Evolutionary conservation across 1,140 invertebrate genomes (phyloP), one percentile per base, ranked within the genome.

Genomic region (Scaptomyza pallida): DNA sequence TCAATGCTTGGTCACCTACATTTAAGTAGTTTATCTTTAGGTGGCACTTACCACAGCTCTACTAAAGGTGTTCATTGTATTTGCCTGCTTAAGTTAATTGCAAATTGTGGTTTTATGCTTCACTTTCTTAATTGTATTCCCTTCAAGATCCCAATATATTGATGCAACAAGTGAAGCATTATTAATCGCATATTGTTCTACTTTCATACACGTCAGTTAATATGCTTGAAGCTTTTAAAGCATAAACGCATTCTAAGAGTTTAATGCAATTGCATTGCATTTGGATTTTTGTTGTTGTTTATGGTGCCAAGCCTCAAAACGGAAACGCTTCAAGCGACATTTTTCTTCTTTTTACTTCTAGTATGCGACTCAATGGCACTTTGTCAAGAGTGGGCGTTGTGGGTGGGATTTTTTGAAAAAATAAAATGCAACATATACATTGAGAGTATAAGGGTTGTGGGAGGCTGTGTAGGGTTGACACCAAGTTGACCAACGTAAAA

Each of bases 261-360:
- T 44, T 6, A 30, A 56, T 44, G 57, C 10, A 16, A 37, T 45
- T 56, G 57, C 16, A 47, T n/a, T 69, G 62, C 51, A 45, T 17
- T 55, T 40, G n/a, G 17, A 2, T 35, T 37, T 37, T 55, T n/a
- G n/a, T n/a, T n/a, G n/a, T 56, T 65, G 61, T 86, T 80, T 77
- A 65, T 47, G 57, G 57, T 76, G 64, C 44, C 5, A 50, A 63
- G 62, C 65, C 77, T 67, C 65, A 47, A 72, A 64, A 37, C 81
- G 81, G 81, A 85, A 81, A 41, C 65, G 62, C 75, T 80, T 77
- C 59, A 51, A 86, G 69, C 75, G 73, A 17, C 59, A 61, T 68
- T 48, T 78, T 72, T 60, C 60, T 70, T 59, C 78, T 72, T 50
- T 2, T 6, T 9, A 9, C 26, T 56, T 30, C 55, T 56, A n/a